Base-by-base conservation (phyloP, 2,113 vertebrate genomes). In the Percopsis transmontana region DNA sequence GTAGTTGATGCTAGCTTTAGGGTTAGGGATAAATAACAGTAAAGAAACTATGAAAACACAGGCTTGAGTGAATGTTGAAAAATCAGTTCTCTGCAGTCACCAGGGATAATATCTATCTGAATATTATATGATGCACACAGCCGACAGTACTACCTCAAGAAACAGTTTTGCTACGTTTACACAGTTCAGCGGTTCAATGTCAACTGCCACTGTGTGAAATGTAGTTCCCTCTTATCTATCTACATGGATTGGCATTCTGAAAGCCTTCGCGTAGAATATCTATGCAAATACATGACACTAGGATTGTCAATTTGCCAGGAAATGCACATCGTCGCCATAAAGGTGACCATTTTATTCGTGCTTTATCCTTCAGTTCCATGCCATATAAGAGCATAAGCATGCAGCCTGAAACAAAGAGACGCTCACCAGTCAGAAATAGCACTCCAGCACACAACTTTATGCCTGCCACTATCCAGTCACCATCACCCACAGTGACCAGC, bases 401-500 rank as follows among this genome's bases (percentile, higher is more conserved):
- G 23, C 10, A 23, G 39, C 20, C 11, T 44, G 4, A 44, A 5
- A 20, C 39, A 23, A 11, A 16, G 45, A n/a, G 45, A n/a, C 10
- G 42, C 11, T 44, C 42, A 44, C 42, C 42, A 44, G 12, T 12
- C 42, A 23, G 39, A 44, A 15, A 19, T 8, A 40, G 2, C 19
- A 51, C 52, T 72, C 63, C 42, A 33, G 14, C n/a, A n/a, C 12
- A 20, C 38, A 44, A 23, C n/a, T 40, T 18, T 6, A 23, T 3
- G 20, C 16, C 2, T 57, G 61, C 20, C 44, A 38, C 33, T 64
- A 53, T 48, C 63, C 60, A 45, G 10, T 20, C 63, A 20, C 70
- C 71, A 66, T 52, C 23, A 27, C 33, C 55, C 33, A 57, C 66
- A 47, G 54, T 75, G 40, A 44, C 12, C 15, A 9, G 14, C 40